phyloP scores from a whole-genome alignment of 2,113 vertebrate genomes.

The Elaphurus davidianus region DNA sequence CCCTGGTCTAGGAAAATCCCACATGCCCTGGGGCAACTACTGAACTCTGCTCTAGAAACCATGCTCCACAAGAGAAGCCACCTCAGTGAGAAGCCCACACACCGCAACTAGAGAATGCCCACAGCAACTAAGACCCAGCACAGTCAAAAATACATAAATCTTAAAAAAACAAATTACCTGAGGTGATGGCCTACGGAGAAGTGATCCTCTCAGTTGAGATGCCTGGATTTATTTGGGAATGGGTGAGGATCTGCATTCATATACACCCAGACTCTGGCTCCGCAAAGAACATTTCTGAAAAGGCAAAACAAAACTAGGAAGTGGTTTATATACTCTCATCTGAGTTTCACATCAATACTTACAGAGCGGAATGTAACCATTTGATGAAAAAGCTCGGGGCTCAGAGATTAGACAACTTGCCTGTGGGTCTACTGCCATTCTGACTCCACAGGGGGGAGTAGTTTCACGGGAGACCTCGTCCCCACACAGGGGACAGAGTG shows the following conservation, averaged over 20 bases:
- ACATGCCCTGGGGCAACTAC: not conserved
- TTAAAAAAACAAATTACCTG: slow-evolving; percentile 34
- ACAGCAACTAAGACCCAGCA: not conserved
- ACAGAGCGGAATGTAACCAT: too few species aligned
- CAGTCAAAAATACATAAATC: not conserved
- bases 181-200: not conserved
- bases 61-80: not conserved
- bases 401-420: not conserved
- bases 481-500: not conserved
- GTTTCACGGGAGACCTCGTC: not conserved
- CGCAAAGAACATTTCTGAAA: slow-evolving; percentile 47
- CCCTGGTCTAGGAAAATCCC: not conserved
- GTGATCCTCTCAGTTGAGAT: not conserved
- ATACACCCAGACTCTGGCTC: not conserved
- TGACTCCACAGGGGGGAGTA: not conserved
- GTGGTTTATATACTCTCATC: not conserved
- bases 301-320: not conserved
- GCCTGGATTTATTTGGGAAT: not conserved
- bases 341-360: not conserved
- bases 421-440: not conserved
- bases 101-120: not conserved
- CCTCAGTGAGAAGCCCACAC: not conserved
- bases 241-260: not conserved
- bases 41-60: not conserved
- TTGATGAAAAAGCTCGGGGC: not conserved